Conservation (phyloP, 2,888 invertebrate species). For the Molanna angustata region DNA sequence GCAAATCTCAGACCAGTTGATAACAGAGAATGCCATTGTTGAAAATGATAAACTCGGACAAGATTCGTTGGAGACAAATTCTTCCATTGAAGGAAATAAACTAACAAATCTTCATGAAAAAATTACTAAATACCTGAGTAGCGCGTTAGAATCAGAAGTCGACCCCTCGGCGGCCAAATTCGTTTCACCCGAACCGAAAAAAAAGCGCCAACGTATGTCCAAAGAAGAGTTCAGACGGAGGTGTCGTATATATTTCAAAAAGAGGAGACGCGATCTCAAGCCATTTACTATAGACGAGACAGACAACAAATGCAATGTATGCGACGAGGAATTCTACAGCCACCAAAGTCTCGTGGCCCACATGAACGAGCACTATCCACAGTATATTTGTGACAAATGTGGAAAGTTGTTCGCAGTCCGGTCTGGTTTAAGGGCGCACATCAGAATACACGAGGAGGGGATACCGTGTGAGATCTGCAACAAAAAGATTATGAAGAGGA, state of each 20-base stretch:
- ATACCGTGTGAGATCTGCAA: conserved; percentile 5
- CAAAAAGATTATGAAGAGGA: conserved; percentile 2
- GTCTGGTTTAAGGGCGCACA: neutral
- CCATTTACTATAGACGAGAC: neutral
- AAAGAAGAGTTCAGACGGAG: neutral
- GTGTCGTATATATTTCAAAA: conserved; percentile 4
- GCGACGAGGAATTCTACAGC: conserved; percentile 4
- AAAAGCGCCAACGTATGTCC: neutral
- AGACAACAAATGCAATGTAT: conserved; percentile 5
- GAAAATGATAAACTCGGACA: neutral
- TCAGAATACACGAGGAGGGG: neutral
- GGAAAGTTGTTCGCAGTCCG: conserved; percentile 4
- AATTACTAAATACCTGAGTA: neutral
- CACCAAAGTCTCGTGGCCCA: conserved; percentile 2
- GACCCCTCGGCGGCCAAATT: neutral
- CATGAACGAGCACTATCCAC: conserved; percentile 7
- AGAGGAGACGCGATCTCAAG: neutral
- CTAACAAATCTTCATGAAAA: neutral
- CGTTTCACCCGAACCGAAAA: neutral
- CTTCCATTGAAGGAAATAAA: too few species aligned
- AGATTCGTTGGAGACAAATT: too few species aligned
- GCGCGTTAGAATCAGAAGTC: neutral
- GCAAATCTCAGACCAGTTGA: neutral
- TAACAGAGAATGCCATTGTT: neutral
- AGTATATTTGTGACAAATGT: conserved; percentile 6